Conservation (phyloP, 2,888 invertebrate genomes). For the Euzetes globulus region DNA sequence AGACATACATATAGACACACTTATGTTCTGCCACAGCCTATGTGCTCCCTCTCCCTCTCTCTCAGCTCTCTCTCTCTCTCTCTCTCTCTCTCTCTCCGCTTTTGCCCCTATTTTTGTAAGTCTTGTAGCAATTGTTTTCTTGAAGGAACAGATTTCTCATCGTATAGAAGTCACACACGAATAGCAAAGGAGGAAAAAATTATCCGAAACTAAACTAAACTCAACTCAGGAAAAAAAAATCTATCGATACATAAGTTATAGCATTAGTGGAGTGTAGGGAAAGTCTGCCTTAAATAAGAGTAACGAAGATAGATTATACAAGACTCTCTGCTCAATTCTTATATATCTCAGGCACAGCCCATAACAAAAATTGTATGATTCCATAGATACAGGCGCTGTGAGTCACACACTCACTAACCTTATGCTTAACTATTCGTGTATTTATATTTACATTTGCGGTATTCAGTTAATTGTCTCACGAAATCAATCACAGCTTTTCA, state of each 20-base stretch:
- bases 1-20: no score
- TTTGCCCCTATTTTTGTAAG: not conserved
- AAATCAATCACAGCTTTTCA: constrained; percentile 4
- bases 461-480: not conserved
- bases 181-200: not conserved
- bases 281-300: not conserved
- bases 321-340: not conserved
- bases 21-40: no score
- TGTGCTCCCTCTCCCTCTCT: no score
- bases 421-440: not conserved
- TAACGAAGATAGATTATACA: constrained; percentile 4
- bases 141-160: not conserved
- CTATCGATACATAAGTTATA: not conserved
- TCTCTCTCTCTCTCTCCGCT: not conserved
- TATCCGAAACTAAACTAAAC: not conserved
- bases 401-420: not conserved
- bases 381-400: not conserved
- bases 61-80: no score
- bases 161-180: not conserved
- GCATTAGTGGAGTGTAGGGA: not conserved
- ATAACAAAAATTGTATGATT: not conserved
- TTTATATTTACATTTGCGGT: constrained; percentile 14
- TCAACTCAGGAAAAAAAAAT: not conserved
- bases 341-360: not conserved
- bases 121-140: not conserved